Evolutionary conservation across 2,113 vertebrate species (phyloP), one percentile per base, ranked within the genome.

Genomic region (Ivindomyrus marchei): DNA sequence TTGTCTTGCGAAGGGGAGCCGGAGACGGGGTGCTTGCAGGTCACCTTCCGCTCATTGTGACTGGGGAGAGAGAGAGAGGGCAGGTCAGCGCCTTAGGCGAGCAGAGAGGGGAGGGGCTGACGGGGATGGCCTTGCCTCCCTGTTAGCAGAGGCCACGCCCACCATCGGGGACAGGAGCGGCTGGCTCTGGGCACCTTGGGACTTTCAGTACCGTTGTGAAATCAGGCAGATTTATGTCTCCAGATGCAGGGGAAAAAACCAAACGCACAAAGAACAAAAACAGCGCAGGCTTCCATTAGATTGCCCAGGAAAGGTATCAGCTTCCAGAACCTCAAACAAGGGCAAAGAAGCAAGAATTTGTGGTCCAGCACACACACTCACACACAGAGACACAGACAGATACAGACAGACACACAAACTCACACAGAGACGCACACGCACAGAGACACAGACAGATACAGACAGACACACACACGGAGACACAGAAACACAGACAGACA

Each of bases 31-130:
- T 99, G 98, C 90, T 98, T 99, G 94, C 98, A 99, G 92, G 98
- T 99, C 93, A 99, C 98, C 96, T 99, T 99, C 93, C 98, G 96
- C 94, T 99, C 98, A 98, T 99, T 99, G 90, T 99, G 98, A 93
- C 98, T 99, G 92, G 49, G 17, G 87, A 92, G 39, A 92, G 93
- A 87, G 83, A 91, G 56, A 92, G 36, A 91, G 52, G 88, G 9
- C 88, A 8, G 66, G 92, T 0, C 85, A 77, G 85, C 86, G 87
- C 39, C 3, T 0, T 77, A 0, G 66, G 66, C 3, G n/a, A 91
- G 15, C 19, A 86, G 3, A 15, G 36, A 77, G 11, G 31, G 36
- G 31, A 77, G 31, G 36, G 70, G 27, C 66, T 74, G 3, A 74
- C 1, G 9, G 66, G 31, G 11, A 31, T 15, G 27, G 13, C 13